Percentiles rank a stretch among this genome's conserved stretches.
These are phyloP conservation scores for Pseudochirops cupreus DNA, from an alignment of 2,797 vertebrate species.

Conservation along the genomic window DNA sequence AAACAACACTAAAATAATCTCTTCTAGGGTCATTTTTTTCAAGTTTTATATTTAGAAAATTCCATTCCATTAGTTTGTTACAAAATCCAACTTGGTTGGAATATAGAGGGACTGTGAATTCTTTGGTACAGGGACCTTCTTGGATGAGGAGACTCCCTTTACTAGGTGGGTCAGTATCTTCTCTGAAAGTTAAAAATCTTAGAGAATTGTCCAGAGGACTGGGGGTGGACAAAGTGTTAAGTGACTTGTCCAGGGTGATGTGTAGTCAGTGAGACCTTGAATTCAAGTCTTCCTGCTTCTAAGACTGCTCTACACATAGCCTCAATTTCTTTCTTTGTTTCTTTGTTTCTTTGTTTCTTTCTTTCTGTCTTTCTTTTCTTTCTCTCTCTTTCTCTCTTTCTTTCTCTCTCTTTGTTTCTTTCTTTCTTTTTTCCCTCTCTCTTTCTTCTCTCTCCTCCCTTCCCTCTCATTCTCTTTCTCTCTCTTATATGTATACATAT, in stretches of 20 bases:
- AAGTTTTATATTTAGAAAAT: conserved; percentile 20
- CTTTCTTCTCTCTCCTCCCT: too few species aligned
- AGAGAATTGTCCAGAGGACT: not conserved
- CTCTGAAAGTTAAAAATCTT: not conserved
- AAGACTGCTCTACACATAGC: not conserved
- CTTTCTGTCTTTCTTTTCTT: not conserved
- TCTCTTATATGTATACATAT: not conserved
- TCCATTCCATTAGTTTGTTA: conserved; percentile 32
- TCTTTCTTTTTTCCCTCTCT: too few species aligned
- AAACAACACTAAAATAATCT: not conserved
- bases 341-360: not conserved
- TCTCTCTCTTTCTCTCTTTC: not conserved
- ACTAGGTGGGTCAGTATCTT: not conserved
- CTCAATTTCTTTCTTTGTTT: not conserved
- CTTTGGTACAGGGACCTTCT: not conserved
- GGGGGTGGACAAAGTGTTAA: not conserved
- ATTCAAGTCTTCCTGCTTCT: not conserved
- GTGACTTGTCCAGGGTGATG: not conserved
- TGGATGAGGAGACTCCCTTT: not conserved
- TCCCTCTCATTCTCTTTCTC: not conserved
- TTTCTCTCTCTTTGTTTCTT: too few species aligned
- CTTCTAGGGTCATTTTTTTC: conserved; percentile 2
- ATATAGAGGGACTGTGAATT: not conserved
- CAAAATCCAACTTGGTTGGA: not conserved
- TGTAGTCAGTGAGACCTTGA: not conserved